A percentile compares a stretch with the other conserved stretches of the same genome.
Conservation (phyloP, 2,888 invertebrate species). For the Leucophora obtusa region DNA sequence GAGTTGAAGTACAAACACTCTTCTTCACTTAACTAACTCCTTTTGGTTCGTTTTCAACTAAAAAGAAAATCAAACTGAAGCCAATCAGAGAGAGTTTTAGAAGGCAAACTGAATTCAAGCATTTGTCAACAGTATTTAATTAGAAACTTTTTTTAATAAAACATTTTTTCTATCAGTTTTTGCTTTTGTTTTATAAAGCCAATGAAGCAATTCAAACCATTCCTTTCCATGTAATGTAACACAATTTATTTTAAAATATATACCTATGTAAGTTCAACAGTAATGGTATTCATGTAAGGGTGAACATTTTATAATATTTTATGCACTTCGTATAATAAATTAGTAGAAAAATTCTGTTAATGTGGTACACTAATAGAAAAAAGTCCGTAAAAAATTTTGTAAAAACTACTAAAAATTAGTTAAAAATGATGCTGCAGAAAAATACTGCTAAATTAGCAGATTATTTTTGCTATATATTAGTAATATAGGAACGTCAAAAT, state of each 20-base stretch:
- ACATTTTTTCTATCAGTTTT: background rate
- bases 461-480: too few relatives aligned
- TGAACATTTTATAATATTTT: too few relatives aligned
- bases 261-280: too few relatives aligned
- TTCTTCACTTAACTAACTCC: background rate
- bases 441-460: too few relatives aligned
- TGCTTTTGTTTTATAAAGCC: background rate
- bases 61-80: conserved; percentile 48
- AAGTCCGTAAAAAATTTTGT: too few relatives aligned
- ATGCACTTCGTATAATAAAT: too few relatives aligned
- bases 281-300: too few relatives aligned
- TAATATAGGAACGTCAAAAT: too few relatives aligned
- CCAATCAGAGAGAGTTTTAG: conserved; percentile 26
- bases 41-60: background rate
- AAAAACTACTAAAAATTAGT: too few relatives aligned
- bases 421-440: too few relatives aligned
- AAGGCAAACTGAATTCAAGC: conserved; percentile 22
- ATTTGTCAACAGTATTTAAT: conserved; percentile 54
- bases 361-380: too few relatives aligned
- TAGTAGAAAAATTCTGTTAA: too few relatives aligned
- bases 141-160: conserved; percentile 30
- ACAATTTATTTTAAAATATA: background rate
- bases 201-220: background rate
- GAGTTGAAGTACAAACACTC: background rate
- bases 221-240: background rate